Percentiles rank a stretch among this genome's conserved stretches.
Evolutionary conservation across 30 jellyfish, hydroid and myxozoan species (phyloP).

Genomic region (Mastigias papua): DNA sequence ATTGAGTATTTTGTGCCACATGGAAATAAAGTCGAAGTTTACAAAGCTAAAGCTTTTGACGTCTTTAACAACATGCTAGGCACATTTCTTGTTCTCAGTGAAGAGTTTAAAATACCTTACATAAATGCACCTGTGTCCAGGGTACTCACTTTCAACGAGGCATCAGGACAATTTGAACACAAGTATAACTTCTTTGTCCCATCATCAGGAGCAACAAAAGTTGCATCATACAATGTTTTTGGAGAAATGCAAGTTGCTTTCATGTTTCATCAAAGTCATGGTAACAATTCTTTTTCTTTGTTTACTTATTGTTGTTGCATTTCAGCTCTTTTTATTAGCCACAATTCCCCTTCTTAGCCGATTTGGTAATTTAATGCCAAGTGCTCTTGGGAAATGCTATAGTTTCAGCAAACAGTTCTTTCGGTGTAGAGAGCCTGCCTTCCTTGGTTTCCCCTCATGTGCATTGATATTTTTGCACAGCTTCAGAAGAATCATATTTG

Average conservation of each 20-base stretch:
- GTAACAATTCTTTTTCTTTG: background rate
- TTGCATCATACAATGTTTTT: constrained; percentile 51
- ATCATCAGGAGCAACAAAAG: constrained; percentile 63
- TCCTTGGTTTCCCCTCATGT: too few relatives aligned
- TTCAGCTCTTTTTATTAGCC: background rate
- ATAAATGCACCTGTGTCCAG: constrained; percentile 50
- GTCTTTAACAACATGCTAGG: constrained; percentile 29
- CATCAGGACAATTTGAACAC: constrained; percentile 43
- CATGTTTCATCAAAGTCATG: constrained; percentile 11
- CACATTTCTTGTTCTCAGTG: constrained; percentile 71
- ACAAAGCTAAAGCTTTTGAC: constrained; percentile 69
- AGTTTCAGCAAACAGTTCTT: too few relatives aligned
- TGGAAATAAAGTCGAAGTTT: constrained; percentile 52
- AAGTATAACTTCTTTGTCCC: constrained; percentile 62
- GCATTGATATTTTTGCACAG: too few relatives aligned
- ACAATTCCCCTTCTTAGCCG: too few relatives aligned
- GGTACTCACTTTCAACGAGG: constrained; percentile 61
- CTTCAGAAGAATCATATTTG: too few relatives aligned
- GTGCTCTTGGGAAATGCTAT: too few relatives aligned
- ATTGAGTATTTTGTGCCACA: constrained; percentile 23
- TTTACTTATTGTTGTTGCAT: background rate
- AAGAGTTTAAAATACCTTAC: constrained; percentile 20
- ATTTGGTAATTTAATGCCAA: too few relatives aligned
- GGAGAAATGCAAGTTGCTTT: constrained; percentile 80
- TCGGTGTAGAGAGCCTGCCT: too few relatives aligned